Percentiles rank a stretch among this genome's conserved stretches.
phyloP scores from a whole-genome alignment of 2,888 invertebrate species.

The Caenorhabditis angaria region DNA sequence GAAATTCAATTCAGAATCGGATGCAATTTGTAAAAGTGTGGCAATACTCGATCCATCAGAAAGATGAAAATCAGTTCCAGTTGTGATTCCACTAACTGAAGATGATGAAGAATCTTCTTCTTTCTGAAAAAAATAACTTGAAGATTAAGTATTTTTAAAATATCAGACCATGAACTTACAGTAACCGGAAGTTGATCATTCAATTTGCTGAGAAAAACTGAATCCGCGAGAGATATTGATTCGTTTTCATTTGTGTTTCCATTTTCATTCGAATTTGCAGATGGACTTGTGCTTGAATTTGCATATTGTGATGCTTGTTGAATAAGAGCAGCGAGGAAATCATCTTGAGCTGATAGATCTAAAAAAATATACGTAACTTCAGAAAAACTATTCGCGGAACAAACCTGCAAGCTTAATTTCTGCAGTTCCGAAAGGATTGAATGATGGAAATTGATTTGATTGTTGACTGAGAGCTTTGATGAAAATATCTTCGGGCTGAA shows the following conservation, averaged over 20 bases:
- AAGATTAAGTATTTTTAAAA: neutral
- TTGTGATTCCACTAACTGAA: slow-evolving; percentile 41
- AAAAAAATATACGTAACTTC: neutral
- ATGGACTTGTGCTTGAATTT: slow-evolving; percentile 39
- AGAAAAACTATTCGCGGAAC: neutral
- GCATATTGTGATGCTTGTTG: slow-evolving; percentile 53
- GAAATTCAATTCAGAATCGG: slow-evolving; percentile 57
- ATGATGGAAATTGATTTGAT: slow-evolving; percentile 12
- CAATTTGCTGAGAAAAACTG: slow-evolving; percentile 50
- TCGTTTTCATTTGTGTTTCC: slow-evolving; percentile 40
- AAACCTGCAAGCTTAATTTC: slow-evolving; percentile 26
- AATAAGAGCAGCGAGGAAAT: slow-evolving; percentile 49
- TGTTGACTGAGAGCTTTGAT: slow-evolving; percentile 36
- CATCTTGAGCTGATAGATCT: slow-evolving; percentile 41
- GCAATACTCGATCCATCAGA: slow-evolving; percentile 51
- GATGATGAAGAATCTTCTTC: slow-evolving; percentile 54
- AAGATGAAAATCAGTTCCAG: slow-evolving; percentile 45
- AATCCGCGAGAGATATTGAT: slow-evolving; percentile 31
- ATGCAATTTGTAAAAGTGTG: slow-evolving; percentile 55
- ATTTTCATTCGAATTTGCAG: slow-evolving; percentile 45
- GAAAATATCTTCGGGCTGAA: slow-evolving; percentile 41
- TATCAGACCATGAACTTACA: neutral
- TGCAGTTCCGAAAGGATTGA: slow-evolving; percentile 40
- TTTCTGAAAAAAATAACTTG: slow-evolving; percentile 28
- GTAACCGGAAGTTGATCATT: slow-evolving; percentile 18